Evolutionary conservation across 1,140 invertebrate species (phyloP), one percentile per base, ranked within the genome.

Genomic region (Fopius arisanus): DNA sequence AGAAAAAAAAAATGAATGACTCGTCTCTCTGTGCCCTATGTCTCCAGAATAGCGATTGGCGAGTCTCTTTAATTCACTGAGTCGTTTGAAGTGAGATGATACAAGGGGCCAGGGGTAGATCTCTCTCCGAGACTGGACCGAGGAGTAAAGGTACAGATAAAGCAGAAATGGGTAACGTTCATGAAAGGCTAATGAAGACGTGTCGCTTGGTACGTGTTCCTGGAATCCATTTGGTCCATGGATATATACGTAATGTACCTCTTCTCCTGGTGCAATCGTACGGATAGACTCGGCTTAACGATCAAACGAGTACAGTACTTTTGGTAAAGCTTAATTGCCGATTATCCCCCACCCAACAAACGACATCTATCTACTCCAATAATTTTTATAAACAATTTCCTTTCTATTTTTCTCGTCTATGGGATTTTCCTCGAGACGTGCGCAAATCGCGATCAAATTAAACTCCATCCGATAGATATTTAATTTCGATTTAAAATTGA

Each of bases 151-250:
- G 43, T 29, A 70, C 43, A 48, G 68, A 70, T 48, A 70, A 72
- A 65, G 66, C 70, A 63, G 75, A 78, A 71, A 67, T 73, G 77
- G 75, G 74, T 80, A 78, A 74, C 78, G 80, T 85, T 86, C 83
- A 83, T 87, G 80, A 85, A 87, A 85, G 82, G 84, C 83, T 87
- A 86, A 86, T 86, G 83, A 87, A 87, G 82, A 87, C 80, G 80
- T 81, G 81, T 83, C 83, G 80, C 75, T 65, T 80, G 79, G 81
- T 75, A 78, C 78, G 62, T 83, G 80, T 84, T 85, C 82, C 79
- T 75, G 78, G 81, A 83, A 85, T 82, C 80, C 76, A 77, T 80
- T 73, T 77, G 75, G 67, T 65, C 19, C 51, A 14, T 37, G 65
- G 29, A 48, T 48, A 43, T 12, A 65, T 59, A 69, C 65, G 51